Percentiles rank a stretch among this genome's conserved stretches.
Conservation (phyloP, 2,113 vertebrate species). For the cattle (Bos taurus) region ARS-UCD2.0 NC_037328.1:6329501-6330000, state of each 20-base stretch:
- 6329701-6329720: background rate
- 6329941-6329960: background rate
- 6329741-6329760: fast-evolving
- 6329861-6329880: background rate
- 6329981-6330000: background rate
- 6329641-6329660: background rate
- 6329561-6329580: background rate
- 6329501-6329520: fast-evolving
- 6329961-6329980: background rate
- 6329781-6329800: background rate
- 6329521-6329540: background rate
- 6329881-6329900: background rate
- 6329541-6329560: background rate
- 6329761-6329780: background rate
- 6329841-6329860: background rate
- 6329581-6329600: background rate
- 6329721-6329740: background rate
- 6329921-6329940: background rate
- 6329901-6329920: background rate
- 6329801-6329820: fast-evolving
- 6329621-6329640: background rate
- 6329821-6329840: background rate
- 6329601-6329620: background rate
- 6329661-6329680: background rate
- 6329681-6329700: background rate